phyloP scores from a whole-genome alignment of 2,797 vertebrate genomes.

The Alosa sapidissima region DNA sequence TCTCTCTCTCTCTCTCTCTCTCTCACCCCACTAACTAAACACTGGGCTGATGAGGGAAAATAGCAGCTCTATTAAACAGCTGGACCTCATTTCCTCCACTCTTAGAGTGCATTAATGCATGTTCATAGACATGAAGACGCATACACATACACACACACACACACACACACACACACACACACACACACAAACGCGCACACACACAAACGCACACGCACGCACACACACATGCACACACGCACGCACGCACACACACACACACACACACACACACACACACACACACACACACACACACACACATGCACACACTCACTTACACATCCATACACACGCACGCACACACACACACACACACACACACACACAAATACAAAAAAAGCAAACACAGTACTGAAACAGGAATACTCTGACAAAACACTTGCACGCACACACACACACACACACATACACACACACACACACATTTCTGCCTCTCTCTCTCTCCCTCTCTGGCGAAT shows the following conservation, averaged over 20 bases:
- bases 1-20: not conserved
- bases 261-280: not conserved
- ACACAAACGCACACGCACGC: no score
- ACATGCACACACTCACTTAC: not conserved
- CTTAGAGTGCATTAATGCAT: not conserved
- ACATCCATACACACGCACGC: not conserved
- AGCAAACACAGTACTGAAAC: no score
- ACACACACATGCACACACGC: no score
- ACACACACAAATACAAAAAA: not conserved
- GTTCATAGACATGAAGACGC: not conserved
- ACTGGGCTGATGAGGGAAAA: slow-evolving; percentile 42
- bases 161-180: slow-evolving; percentile 26
- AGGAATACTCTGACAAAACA: not conserved
- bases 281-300: not conserved
- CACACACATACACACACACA: not conserved
- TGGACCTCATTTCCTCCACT: slow-evolving; percentile 55
- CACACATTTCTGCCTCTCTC: not conserved
- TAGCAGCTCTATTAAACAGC: slow-evolving; percentile 63
- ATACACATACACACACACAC: slow-evolving; percentile 15
- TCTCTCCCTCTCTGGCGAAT: not conserved
- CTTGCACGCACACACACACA: not conserved
- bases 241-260: not conserved
- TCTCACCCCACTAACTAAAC: not conserved
- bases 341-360: not conserved
- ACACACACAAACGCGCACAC: not conserved